Base-by-base conservation (phyloP, 1,140 invertebrate genomes). In the Brachionus manjavacas region DNA sequence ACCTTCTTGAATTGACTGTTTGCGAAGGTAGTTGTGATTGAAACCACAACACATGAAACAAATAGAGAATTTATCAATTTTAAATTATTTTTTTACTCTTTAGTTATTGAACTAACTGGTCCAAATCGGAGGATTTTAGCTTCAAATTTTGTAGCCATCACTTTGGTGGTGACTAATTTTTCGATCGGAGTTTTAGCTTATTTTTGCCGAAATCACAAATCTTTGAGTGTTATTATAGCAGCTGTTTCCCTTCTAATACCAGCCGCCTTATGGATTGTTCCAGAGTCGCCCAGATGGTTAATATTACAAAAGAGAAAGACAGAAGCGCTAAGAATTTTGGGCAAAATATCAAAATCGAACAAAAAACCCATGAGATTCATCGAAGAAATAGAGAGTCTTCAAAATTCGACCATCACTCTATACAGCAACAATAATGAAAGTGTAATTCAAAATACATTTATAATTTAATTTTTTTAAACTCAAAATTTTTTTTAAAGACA, bases 231-330 rank as follows among this genome's bases (percentile, higher is more conserved):
- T 20, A 60, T 60, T 20, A 25, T 60, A 8, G 20, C 52, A 20
- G 52, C 52, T 60, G 9, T 60, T 20, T 60, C 52, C 4, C 4
- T 60, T 9, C 9, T 23, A 20, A 60, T 60, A 8, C 52, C 52
- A 20, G 52, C 16, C 9, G n/a, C 7, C 8, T 4, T 60, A 20
- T 60, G 52, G 52, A 23, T 81, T 2, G 79, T 81, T 14, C 79
- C 79, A 25, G 79, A 81, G 6, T 81, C 79, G 0, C 79, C 79
- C n/a, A 41, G 79, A 16, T 81, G 79, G 79, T 23, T 81, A 41
- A 81, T 81, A 16, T 14, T 43, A 2, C 31, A 81, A 16, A 23
- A 46, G 14, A 39, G 31, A 81, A 46, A 60, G 28, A 20, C 55
- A 7, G 16, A 81, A 81, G 79, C 79, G 1, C 23, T 31, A 11